Conservation (phyloP, 2,113 vertebrate species). For the Microcebus murinus region DNA sequence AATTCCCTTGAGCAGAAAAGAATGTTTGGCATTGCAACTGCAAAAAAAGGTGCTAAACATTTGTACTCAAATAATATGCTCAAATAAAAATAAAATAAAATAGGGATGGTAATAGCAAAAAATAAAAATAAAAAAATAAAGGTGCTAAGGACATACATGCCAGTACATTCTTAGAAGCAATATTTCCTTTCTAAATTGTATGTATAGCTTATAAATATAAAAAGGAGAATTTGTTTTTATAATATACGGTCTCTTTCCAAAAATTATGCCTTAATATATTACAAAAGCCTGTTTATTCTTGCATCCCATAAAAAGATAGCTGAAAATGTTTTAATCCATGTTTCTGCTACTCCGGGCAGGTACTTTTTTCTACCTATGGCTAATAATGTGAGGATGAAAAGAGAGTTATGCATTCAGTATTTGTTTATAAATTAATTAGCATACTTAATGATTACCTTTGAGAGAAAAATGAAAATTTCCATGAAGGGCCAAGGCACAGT, state of each 20-base stretch:
- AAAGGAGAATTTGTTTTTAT: not conserved
- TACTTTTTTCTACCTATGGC: not conserved
- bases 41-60: not conserved
- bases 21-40: conserved; percentile 9
- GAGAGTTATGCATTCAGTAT: not conserved
- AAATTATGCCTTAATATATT: not conserved
- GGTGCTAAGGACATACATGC: conserved; percentile 14
- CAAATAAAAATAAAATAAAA: no score
- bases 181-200: not conserved
- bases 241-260: not conserved
- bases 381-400: conserved; percentile 17
- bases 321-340: not conserved
- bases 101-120: no score
- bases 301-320: not conserved
- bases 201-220: not conserved
- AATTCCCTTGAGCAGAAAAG: conserved; percentile 3
- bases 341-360: not conserved
- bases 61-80: no score
- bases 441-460: not conserved
- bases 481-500: not conserved
- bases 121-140: not conserved
- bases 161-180: conserved; percentile 20
- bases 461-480: not conserved
- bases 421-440: not conserved
- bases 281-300: not conserved